phyloP scores from a whole-genome alignment of 2,113 vertebrate genomes.

The Leucoraja erinaceus region DNA sequence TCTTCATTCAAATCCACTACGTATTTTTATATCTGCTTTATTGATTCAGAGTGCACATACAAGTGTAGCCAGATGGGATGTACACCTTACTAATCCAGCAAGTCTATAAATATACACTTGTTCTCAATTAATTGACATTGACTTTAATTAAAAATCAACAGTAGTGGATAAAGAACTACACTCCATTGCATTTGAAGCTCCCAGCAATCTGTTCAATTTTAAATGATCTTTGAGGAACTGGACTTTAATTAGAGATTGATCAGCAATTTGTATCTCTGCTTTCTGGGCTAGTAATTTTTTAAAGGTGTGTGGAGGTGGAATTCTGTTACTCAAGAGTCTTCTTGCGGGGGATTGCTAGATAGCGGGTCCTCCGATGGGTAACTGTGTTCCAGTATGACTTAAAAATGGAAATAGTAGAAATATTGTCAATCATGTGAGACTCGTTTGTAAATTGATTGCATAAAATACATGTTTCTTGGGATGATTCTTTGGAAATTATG shows the following conservation, averaged over 20 bases:
- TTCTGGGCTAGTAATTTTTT: not conserved
- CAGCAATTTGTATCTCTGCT: not conserved
- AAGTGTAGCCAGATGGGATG: not conserved
- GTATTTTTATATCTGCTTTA: not conserved
- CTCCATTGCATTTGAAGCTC: not conserved
- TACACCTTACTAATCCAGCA: not conserved
- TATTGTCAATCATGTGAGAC: not conserved
- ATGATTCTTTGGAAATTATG: not conserved
- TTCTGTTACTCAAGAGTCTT: not conserved
- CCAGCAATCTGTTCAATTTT: not conserved
- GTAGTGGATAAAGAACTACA: not conserved
- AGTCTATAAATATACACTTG: not conserved
- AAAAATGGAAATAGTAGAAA: not conserved
- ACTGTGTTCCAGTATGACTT: not conserved
- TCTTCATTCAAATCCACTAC: not conserved
- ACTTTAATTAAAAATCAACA: not conserved
- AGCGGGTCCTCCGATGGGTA: not conserved
- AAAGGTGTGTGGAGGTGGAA: not conserved
- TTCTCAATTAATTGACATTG: not conserved
- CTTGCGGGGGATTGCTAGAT: not conserved
- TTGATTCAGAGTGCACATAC: not conserved
- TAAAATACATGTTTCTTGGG: not conserved
- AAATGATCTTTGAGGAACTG: not conserved
- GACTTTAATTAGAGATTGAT: not conserved
- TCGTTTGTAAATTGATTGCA: not conserved